Base-by-base conservation (phyloP, 2,113 vertebrate species). In the Ptilorrhoa leucosticta region DNA sequence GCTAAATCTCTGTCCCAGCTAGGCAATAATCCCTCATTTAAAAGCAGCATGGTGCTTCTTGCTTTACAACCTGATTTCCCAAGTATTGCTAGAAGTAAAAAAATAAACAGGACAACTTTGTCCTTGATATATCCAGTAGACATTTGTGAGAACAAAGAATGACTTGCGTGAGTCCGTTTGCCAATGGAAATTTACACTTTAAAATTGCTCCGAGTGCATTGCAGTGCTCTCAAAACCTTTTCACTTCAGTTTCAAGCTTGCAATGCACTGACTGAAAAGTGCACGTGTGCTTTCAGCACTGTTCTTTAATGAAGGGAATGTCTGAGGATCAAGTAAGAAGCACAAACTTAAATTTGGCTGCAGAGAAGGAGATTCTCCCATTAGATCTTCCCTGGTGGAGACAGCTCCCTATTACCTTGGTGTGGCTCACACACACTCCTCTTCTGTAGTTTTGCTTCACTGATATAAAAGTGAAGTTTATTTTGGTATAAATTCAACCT, bases 181-280 rank as follows among this genome's bases (percentile, higher is more conserved):
- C 94, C 96, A 95, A 35, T 95, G 91, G 94, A 95, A 94, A 97
- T 95, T 96, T 96, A 92, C 96, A 94, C 88, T 80, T 96, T 22
- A 61, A 53, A 86, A 87, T 82, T 91, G 73, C 73, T 95, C 53
- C 0, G 3, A 84, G 91, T 90, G 44, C 53, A 84, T 48, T 84
- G 77, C 65, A 44, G 53, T 61, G 89, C 77, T 88, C 75, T 93
- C 33, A 79, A 91, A 93, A 96, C 94, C 91, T 85, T 94, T 89
- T 65, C 87, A 87, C 78, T 96, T 94, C 21, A 42, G n/a, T 73
- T 97, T 83, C 57, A 69, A 77, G 84, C 64, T 93, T 61, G 77
- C 71, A 89, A 1, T 65, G 84, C 71, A 42, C 78, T 83, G 87
- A 90, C 61, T 93, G 90, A 85, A 89, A 93, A 93, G 94, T 93